phyloP scores from a whole-genome alignment of 1,140 invertebrate species.

The Popillia japonica region DNA sequence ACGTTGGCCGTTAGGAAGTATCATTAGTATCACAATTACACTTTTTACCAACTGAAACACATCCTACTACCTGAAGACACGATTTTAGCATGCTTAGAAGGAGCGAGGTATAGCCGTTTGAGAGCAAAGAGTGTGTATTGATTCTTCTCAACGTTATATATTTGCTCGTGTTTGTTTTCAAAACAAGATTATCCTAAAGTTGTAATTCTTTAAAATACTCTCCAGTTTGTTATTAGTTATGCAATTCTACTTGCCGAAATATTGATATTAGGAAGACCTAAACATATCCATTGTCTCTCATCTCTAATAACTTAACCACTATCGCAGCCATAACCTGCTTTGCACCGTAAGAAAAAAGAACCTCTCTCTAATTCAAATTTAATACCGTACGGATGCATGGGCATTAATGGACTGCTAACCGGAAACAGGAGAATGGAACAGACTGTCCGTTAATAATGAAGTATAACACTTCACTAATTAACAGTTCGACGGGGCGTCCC shows the following conservation, averaged over 20 bases:
- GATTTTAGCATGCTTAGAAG: no score
- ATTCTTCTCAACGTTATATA: no score
- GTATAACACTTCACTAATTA: slow-evolving; percentile 34
- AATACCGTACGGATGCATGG: slow-evolving; percentile 25
- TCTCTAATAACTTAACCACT: slow-evolving; percentile 3
- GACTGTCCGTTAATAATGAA: slow-evolving; percentile 33
- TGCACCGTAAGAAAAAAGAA: slow-evolving; percentile 18
- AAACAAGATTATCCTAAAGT: no score
- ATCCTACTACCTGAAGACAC: no score
- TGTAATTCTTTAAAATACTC: no score
- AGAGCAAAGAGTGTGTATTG: no score
- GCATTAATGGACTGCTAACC: slow-evolving; percentile 33
- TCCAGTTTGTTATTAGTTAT: no score
- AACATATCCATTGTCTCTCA: background rate
- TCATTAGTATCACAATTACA: no score
- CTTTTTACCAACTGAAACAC: no score
- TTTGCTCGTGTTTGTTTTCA: no score
- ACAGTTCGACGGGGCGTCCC: slow-evolving; percentile 6
- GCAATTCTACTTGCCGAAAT: background rate
- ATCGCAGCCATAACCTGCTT: background rate
- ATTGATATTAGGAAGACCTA: background rate
- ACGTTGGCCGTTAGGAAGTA: no score
- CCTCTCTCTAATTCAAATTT: slow-evolving; percentile 30
- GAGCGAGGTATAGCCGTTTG: no score
- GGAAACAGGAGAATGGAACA: slow-evolving; percentile 29